Evolutionary conservation across 1,140 invertebrate genomes (phyloP), one percentile per base, ranked within the genome.

Genomic region (Euura lappo): DNA sequence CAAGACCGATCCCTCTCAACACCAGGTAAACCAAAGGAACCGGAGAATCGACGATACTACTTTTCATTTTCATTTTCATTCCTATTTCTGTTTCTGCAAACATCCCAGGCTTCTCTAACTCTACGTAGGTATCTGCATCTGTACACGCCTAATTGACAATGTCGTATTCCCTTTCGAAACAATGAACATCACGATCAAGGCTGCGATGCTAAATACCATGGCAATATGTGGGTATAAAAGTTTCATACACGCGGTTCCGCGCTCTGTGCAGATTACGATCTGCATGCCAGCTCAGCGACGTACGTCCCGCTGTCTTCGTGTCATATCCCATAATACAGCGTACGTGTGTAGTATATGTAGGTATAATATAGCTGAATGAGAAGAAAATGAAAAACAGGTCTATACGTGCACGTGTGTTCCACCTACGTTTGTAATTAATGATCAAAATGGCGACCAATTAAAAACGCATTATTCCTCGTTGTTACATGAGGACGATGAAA

Each of bases 401-500:
- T 28, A 28, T 28, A 28, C 28, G 28, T 28, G 28, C 28, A 28
- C 28, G 28, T 28, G 28, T 28, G 28, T 28, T 28, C 51, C 51
- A 6, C 51, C 8, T 60, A 60, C 8, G 13, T 60, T 8, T 60
- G 13, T 60, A 60, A 60, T 60, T 60, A 60, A 60, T 60, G 51
- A 60, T 60, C 51, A 60, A 60, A 60, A 60, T 60, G 51, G 51
- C 51, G 51, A 11, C 51, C 51, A 60, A 60, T 60, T 60, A 60
- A 60, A 60, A 60, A 60, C 51, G 51, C 51, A 60, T 60, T 60
- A 60, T 60, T 28, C 28, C 28, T 28, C 28, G 28, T 28, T 28
- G 28, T 28, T 28, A 28, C 28, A 28, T n/a, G 28, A 28, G 28
- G 28, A 28, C 28, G 28, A 28, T 28, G 28, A 28, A 28, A 28